Evolutionary conservation across 2,888 invertebrate genomes (phyloP).

Genomic region (Ischnura elegans): DNA sequence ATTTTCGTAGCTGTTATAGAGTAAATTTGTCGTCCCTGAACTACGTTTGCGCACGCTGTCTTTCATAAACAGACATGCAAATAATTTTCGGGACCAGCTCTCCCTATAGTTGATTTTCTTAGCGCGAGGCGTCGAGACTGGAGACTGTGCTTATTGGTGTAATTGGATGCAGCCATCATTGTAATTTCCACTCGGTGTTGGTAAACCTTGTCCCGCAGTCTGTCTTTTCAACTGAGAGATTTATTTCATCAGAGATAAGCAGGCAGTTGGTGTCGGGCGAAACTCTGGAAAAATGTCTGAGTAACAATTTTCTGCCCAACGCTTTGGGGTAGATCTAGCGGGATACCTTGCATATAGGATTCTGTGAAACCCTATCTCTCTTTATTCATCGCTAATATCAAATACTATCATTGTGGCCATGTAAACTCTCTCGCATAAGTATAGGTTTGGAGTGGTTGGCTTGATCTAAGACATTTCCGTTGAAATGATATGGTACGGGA

Average conservation of each 20-base stretch:
- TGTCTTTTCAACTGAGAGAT: conserved; percentile 44
- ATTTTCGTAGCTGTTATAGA: too few species aligned
- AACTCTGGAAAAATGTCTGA: not conserved
- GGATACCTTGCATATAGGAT: not conserved
- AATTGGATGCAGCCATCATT: conserved; percentile 62
- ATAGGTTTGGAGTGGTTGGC: not conserved
- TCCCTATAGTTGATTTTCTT: not conserved
- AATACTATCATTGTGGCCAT: not conserved
- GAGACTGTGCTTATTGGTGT: conserved; percentile 45
- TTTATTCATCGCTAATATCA: not conserved
- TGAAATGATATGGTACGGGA: not conserved
- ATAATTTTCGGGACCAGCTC: not conserved
- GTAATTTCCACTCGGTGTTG: conserved; percentile 55
- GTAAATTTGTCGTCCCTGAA: not conserved
- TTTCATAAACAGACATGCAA: not conserved
- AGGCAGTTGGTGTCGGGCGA: not conserved
- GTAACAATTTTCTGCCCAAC: conserved; percentile 15
- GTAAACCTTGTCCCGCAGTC: conserved; percentile 54
- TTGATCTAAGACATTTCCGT: not conserved
- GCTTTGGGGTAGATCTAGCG: conserved; percentile 56
- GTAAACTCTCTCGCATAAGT: not conserved
- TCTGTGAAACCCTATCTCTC: not conserved
- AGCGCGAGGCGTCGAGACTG: not conserved
- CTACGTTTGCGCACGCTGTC: not conserved
- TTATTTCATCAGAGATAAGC: conserved; percentile 46